Conservation (phyloP, 2,113 vertebrate species). For the Hydrochoerus hydrochaeris region DNA sequence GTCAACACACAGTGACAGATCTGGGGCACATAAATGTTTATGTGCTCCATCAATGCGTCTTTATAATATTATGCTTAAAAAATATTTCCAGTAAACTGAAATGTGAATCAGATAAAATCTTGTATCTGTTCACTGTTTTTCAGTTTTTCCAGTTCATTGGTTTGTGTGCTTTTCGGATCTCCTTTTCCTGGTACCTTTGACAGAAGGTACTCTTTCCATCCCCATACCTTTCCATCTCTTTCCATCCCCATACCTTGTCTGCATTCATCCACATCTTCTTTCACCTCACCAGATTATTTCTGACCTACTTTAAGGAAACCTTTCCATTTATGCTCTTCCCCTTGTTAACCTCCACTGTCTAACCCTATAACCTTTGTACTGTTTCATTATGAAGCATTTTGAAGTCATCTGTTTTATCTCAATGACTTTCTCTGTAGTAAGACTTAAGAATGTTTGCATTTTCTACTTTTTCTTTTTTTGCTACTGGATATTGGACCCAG, state of each 20-base stretch:
- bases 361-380: background rate
- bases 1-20: background rate
- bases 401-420: constrained; percentile 40
- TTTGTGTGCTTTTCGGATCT: background rate
- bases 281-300: background rate
- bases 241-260: background rate
- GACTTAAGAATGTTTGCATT: constrained; percentile 18
- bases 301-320: background rate
- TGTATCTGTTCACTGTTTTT: background rate
- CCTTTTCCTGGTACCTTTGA: background rate
- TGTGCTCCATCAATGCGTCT: background rate
- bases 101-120: background rate
- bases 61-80: background rate
- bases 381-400: constrained; percentile 3
- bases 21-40: background rate
- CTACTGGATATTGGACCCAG: background rate
- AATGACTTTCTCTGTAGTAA: background rate
- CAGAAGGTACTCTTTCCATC: background rate
- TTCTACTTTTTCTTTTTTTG: background rate
- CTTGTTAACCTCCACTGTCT: background rate
- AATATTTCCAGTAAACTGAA: background rate
- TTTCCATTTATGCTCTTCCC: background rate
- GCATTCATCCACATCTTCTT: background rate
- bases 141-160: background rate
- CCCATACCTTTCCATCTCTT: background rate